Conservation (phyloP, 92 coral and sea anemone species). For the Phenganax subtilis region DNA sequence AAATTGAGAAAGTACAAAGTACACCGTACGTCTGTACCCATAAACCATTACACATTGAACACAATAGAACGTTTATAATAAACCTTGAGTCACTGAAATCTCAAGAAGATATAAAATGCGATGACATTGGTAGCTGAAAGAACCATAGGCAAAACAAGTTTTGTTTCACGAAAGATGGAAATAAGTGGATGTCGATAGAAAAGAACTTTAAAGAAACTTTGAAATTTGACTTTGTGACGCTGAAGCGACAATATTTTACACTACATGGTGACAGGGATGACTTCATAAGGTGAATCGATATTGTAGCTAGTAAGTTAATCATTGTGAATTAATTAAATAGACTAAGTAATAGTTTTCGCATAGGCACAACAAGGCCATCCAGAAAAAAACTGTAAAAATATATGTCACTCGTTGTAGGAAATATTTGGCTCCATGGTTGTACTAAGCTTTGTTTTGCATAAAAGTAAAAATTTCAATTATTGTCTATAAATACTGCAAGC, state of each 20-base stretch:
- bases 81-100: constrained; percentile 44
- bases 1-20: too few species aligned
- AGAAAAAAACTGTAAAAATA: too few species aligned
- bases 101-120: constrained; percentile 50
- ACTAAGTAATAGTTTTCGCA: too few species aligned
- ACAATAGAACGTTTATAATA: constrained; percentile 47
- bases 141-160: constrained; percentile 51
- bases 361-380: too few species aligned
- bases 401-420: too few species aligned
- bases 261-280: constrained; percentile 1
- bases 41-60: constrained; percentile 50
- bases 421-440: too few species aligned
- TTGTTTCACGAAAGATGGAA: constrained; percentile 31
- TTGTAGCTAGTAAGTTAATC: constrained; percentile 15
- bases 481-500: too few species aligned
- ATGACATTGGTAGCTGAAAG: constrained; percentile 55
- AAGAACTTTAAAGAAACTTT: background rate
- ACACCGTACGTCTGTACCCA: constrained; percentile 27
- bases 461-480: too few species aligned
- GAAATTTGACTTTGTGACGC: constrained; percentile 10
- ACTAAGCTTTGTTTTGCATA: too few species aligned
- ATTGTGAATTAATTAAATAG: too few species aligned
- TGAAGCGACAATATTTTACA: constrained; percentile 12
- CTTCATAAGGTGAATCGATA: constrained; percentile 34
- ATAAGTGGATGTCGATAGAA: constrained; percentile 2